Base-by-base conservation (phyloP, 2,113 vertebrate genomes). In the Asarcornis scutulata region DNA sequence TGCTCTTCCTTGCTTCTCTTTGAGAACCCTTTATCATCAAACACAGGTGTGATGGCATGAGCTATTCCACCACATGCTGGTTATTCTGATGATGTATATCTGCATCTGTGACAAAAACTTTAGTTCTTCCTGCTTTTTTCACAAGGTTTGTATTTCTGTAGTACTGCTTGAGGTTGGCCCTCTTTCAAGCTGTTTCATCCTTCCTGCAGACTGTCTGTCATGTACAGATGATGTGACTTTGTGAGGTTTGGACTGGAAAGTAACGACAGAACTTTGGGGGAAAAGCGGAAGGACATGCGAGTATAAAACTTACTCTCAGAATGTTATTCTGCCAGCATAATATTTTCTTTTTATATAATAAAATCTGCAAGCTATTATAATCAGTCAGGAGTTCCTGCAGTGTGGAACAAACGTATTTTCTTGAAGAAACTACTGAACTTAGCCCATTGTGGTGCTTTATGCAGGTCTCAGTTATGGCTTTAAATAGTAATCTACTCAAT, bases 401-500 rank as follows among this genome's bases (percentile, higher is more conserved):
- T 60, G 69, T 91, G 71, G 78, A 32, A 60, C 56, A 63, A 91
- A 85, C 8, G 2, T 12, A n/a, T 93, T 89, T 96, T 53, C 58
- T 79, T 89, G 74, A 83, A 89, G 48, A 66, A 59, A 34, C 27
- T 53, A 5, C 16, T 89, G 68, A 26, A 29, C 26, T 80, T 26
- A 12, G 21, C 56, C 23, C 22, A 8, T 78, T 67, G 5, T 85
- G 38, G 29, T 85, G 89, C 42, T 73, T 82, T 82, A 48, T 91
- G 74, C 74, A 34, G 18, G 53, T 55, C 48, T 91, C 10, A 1
- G 62, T 13, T 76, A 5, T 11, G 12, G 22, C 56, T 78, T 77
- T 17, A 11, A 66, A 17, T n/a, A 60, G 17, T 31, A 21, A 4
- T 20, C 34, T 75, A 36, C 72, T 93, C 50, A 48, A 1, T 12